Conservation (phyloP, 2,113 vertebrate genomes). For the Choloepus hoffmanni region DNA sequence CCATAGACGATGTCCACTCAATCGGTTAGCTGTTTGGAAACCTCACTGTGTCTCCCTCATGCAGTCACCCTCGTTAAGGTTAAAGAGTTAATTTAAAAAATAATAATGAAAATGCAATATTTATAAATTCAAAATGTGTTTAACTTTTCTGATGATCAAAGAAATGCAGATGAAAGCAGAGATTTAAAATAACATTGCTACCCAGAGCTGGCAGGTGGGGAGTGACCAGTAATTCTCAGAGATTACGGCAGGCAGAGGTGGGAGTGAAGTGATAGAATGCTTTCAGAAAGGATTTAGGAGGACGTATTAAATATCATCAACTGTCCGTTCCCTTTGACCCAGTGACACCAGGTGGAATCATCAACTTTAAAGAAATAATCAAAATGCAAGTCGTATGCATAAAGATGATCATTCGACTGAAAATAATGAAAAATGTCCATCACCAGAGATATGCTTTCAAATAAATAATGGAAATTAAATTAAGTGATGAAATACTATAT, state of each 20-base stretch:
- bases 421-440: neutral
- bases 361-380: neutral
- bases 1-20: rapidly evolving
- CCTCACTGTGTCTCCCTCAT: rapidly evolving
- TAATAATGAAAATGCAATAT: neutral
- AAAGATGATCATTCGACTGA: neutral
- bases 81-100: neutral
- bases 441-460: neutral
- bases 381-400: neutral
- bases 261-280: rapidly evolving
- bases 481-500: neutral
- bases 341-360: neutral
- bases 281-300: neutral
- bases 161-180: neutral
- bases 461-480: neutral
- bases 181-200: rapidly evolving
- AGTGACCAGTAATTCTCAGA: rapidly evolving
- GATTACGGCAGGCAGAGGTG: rapidly evolving
- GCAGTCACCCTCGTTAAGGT: too few species aligned
- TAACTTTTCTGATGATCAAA: too few species aligned
- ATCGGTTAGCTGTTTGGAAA: neutral
- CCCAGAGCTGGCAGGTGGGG: neutral
- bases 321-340: neutral
- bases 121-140: neutral
- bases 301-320: neutral